Percentiles rank a stretch among this genome's conserved stretches.
phyloP scores from a whole-genome alignment of 2,113 vertebrate species.

The Oncorhynchus nerka region DNA sequence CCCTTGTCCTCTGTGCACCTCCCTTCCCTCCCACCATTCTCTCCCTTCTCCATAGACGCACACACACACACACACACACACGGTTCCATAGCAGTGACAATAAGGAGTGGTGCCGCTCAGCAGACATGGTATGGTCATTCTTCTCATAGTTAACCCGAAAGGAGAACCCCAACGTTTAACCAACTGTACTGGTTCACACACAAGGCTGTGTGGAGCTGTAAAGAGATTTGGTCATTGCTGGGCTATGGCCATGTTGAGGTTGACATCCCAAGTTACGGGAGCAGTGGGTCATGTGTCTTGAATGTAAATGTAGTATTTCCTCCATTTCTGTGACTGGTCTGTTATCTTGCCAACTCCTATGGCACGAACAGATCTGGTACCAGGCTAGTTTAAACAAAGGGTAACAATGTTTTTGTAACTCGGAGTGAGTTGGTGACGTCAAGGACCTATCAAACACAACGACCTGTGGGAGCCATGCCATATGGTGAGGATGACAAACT shows the following conservation, averaged over 20 bases:
- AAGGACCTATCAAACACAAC: conserved; percentile 31
- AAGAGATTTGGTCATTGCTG: conserved; percentile 34
- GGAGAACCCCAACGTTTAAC: conserved; percentile 2
- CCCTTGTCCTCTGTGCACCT: no score
- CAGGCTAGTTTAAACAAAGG: no score
- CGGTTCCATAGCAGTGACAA: neutral
- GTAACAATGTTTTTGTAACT: neutral
- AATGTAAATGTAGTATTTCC: neutral
- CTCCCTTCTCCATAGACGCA: neutral
- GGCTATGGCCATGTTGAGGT: conserved; percentile 1
- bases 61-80: neutral
- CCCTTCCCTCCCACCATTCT: neutral
- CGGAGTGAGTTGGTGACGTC: neutral
- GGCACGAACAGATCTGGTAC: no score
- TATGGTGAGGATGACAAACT: neutral
- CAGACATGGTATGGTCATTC: conserved; percentile 25
- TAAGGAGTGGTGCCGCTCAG: neutral
- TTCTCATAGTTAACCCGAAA: conserved; percentile 5
- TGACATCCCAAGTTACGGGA: neutral
- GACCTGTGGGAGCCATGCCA: neutral
- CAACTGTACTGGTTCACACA: neutral
- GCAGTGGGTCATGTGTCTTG: neutral
- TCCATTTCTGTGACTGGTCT: neutral
- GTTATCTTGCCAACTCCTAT: neutral
- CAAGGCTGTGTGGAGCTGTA: conserved; percentile 5